These are phyloP conservation scores for Rhincodon typus DNA, from an alignment of 2,797 vertebrate genomes.

Conservation along the genomic window DNA sequence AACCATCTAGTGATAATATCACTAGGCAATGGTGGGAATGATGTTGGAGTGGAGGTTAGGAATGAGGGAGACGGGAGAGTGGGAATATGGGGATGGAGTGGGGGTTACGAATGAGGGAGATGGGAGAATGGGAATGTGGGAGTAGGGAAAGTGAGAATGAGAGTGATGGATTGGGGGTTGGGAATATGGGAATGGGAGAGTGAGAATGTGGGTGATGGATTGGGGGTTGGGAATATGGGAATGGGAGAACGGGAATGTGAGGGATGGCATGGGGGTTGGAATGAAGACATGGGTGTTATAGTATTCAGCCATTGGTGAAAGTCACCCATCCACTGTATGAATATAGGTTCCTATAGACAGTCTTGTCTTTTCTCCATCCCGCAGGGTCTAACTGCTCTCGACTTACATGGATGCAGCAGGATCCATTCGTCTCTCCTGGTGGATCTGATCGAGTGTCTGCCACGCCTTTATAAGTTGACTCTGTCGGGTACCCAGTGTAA, in stretches of 20 bases:
- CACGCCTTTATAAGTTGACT: slow-evolving; percentile 57
- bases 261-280: too few relatives aligned
- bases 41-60: not conserved
- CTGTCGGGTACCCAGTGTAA: slow-evolving; percentile 63
- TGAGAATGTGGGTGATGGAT: too few relatives aligned
- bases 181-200: not conserved
- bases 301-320: too few relatives aligned
- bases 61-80: too few relatives aligned
- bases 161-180: not conserved
- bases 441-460: slow-evolving; percentile 55
- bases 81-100: too few relatives aligned
- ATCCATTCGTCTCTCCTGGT: slow-evolving; percentile 54
- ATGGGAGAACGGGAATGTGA: not conserved
- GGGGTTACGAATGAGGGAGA: not conserved
- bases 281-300: too few relatives aligned
- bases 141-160: too few relatives aligned
- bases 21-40: too few relatives aligned
- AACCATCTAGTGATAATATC: too few relatives aligned
- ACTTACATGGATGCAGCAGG: slow-evolving; percentile 51
- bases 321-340: not conserved
- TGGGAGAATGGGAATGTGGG: not conserved
- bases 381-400: slow-evolving; percentile 53
- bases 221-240: not conserved
- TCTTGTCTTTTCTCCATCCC: not conserved
- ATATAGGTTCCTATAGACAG: not conserved